phyloP scores from a whole-genome alignment of 1,140 invertebrate species.

The Vollenhovia emeryi region DNA sequence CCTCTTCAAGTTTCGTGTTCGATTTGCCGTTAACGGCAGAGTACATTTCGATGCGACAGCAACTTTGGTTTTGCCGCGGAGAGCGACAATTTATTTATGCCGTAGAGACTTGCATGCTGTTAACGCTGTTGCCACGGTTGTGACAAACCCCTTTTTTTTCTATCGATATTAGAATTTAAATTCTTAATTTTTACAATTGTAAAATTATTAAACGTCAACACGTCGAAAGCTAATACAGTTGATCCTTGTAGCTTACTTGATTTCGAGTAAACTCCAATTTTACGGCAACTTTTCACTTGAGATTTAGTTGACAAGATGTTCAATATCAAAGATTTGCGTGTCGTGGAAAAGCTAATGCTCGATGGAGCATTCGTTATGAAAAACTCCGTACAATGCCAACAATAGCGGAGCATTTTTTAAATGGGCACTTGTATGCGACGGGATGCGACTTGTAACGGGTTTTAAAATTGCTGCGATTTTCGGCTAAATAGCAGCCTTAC shows the following conservation, averaged over 20 bases:
- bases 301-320: background rate
- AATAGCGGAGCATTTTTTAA: background rate
- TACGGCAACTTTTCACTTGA: background rate
- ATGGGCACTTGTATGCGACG: background rate
- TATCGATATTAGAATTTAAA: background rate
- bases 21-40: conserved; percentile 1
- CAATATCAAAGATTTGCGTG: background rate
- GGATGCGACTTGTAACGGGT: conserved; percentile 4
- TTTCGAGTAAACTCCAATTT: background rate
- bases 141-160: background rate
- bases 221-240: background rate
- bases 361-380: background rate
- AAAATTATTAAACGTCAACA: background rate
- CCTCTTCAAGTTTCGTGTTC: background rate
- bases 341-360: background rate
- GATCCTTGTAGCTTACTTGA: background rate
- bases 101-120: background rate
- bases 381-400: background rate
- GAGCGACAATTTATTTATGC: background rate
- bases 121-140: background rate
- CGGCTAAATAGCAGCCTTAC: conserved; percentile 25
- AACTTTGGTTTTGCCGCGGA: background rate
- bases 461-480: conserved; percentile 51
- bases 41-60: background rate
- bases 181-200: background rate